Evolutionary conservation across 2,888 invertebrate genomes (phyloP).

Genomic region (Cephus pygmeus): DNA sequence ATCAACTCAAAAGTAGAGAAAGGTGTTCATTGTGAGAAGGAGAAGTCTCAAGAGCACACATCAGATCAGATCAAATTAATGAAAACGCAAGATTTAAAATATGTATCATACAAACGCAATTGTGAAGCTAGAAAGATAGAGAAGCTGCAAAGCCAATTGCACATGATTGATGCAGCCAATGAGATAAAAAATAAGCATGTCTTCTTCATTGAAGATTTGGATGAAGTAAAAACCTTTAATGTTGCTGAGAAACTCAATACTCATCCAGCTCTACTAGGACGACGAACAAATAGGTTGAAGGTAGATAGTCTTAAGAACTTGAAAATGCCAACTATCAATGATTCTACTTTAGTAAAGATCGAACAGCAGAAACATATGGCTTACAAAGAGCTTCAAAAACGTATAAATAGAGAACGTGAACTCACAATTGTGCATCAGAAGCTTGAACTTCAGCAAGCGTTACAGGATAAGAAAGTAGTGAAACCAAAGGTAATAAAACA

Average conservation of each 20-base stretch:
- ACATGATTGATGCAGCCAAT: conserved; percentile 82
- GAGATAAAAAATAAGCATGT: conserved; percentile 79
- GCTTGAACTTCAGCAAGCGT: conserved; percentile 77
- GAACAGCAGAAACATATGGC: conserved; percentile 73
- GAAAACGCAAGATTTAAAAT: conserved; percentile 92
- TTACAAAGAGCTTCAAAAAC: conserved; percentile 80
- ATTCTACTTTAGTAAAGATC: conserved; percentile 68
- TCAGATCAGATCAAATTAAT: conserved; percentile 88
- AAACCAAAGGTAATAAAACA: conserved; percentile 75
- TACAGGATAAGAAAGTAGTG: conserved; percentile 73
- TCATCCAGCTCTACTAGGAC: conserved; percentile 76
- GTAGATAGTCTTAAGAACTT: conserved; percentile 71
- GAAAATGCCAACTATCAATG: conserved; percentile 71
- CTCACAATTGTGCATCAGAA: conserved; percentile 82
- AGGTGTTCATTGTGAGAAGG: conserved; percentile 73
- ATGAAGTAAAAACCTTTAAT: conserved; percentile 74
- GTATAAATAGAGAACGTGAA: conserved; percentile 82
- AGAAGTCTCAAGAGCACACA: conserved; percentile 79
- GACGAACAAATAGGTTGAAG: conserved; percentile 78
- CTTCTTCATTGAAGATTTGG: conserved; percentile 76
- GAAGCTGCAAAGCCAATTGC: conserved; percentile 80
- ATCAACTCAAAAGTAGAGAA: conserved; percentile 81
- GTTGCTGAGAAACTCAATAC: conserved; percentile 79
- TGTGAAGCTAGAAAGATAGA: conserved; percentile 84
- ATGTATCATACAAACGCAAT: conserved; percentile 86